phyloP scores from a whole-genome alignment of 2,888 invertebrate species.

The Amblyteles armatorius region DNA sequence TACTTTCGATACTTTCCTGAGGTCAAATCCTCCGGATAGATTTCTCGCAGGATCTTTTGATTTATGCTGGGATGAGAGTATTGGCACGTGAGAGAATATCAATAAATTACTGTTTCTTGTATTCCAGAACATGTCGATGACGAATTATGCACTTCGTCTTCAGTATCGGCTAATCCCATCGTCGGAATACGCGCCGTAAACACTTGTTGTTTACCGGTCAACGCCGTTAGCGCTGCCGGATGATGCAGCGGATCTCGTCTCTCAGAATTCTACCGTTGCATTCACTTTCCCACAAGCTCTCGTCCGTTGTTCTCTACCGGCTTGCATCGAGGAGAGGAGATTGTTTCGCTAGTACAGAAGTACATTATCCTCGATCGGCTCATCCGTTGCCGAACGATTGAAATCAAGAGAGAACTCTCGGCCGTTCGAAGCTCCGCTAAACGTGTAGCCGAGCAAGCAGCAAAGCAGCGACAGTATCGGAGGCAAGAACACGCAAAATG shows the following conservation, averaged over 20 bases:
- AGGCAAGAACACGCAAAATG: constrained; percentile 69
- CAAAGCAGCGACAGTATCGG: constrained; percentile 33
- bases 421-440: not conserved
- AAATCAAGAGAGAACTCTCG: constrained; percentile 32
- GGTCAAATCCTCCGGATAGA: no score
- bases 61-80: no score
- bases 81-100: no score
- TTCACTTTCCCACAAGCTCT: constrained; percentile 6
- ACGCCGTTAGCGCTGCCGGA: not conserved
- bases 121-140: no score
- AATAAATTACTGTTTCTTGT: no score
- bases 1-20: no score
- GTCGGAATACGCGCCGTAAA: not conserved
- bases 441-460: constrained; percentile 9
- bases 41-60: no score
- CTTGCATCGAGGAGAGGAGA: not conserved
- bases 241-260: constrained; percentile 3
- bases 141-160: no score
- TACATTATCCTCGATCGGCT: constrained; percentile 29
- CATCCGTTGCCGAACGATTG: constrained; percentile 20
- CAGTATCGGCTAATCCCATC: not conserved
- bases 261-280: constrained; percentile 1
- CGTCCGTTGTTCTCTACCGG: constrained; percentile 4
- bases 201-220: not conserved
- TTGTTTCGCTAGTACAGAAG: constrained; percentile 12